A percentile compares a stretch with the other conserved stretches of the same genome.
phyloP scores from a whole-genome alignment of 2,888 invertebrate genomes.

The Itoplectis maculator region DNA sequence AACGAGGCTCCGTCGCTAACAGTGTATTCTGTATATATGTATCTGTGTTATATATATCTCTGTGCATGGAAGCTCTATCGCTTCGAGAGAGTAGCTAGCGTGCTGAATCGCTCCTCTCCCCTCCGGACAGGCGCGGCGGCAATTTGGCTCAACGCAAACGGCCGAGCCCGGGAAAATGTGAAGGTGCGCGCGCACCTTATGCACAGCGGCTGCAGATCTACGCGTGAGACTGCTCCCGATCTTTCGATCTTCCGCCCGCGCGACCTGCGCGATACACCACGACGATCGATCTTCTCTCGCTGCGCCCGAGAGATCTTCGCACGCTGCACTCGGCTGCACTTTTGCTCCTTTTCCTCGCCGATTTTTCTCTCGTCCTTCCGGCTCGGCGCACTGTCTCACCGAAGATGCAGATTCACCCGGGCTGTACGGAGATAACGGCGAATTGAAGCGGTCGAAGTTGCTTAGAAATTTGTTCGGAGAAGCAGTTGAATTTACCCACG shows the following conservation, averaged over 20 bases:
- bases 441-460: background rate
- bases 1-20: constrained; percentile 54
- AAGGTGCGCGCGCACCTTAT: constrained; percentile 11
- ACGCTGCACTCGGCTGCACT: constrained; percentile 29
- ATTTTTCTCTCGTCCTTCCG: constrained; percentile 26
- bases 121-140: constrained; percentile 32
- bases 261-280: constrained; percentile 43
- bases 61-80: constrained; percentile 1
- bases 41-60: too few relatives aligned
- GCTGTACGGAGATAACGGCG: background rate
- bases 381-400: background rate
- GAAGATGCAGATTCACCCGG: background rate
- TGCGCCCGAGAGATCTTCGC: constrained; percentile 38
- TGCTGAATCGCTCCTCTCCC: constrained; percentile 33
- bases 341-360: background rate
- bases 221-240: constrained; percentile 64
- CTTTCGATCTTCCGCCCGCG: constrained; percentile 46
- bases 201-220: background rate
- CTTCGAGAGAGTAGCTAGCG: constrained; percentile 18
- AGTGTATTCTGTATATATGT: too few relatives aligned
- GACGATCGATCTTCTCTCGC: constrained; percentile 48
- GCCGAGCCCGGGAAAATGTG: constrained; percentile 36
- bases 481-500: background rate
- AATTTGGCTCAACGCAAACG: constrained; percentile 51
- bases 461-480: constrained; percentile 6